Percentiles rank a stretch among this genome's conserved stretches.
Conservation (phyloP, 92 coral and sea anemone species). For the Epizoanthus fatuus region DNA sequence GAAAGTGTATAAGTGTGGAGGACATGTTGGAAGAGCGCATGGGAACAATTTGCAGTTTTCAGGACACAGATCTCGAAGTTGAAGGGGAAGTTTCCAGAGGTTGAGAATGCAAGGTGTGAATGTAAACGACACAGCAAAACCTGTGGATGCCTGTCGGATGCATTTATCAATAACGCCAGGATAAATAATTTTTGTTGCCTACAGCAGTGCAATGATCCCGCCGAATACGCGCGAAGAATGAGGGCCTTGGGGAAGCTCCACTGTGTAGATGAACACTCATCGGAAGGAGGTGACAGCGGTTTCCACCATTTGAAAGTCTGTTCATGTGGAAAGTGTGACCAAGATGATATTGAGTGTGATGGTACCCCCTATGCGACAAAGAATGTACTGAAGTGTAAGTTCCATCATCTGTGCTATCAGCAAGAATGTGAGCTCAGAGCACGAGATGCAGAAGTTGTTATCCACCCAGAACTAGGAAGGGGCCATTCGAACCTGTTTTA, state of each 20-base stretch:
- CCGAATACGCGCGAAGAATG: constrained; percentile 56
- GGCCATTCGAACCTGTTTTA: constrained; percentile 55
- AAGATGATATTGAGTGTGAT: constrained; percentile 12
- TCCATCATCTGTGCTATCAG: constrained; percentile 48
- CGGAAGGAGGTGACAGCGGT: constrained; percentile 45
- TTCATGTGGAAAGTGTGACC: constrained; percentile 29
- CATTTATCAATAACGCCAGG: constrained; percentile 29
- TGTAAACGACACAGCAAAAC: constrained; percentile 60
- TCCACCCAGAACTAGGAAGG: constrained; percentile 52
- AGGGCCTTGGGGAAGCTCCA: constrained; percentile 45
- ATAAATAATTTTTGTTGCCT: constrained; percentile 27
- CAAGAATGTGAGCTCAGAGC: constrained; percentile 60
- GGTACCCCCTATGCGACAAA: constrained; percentile 50
- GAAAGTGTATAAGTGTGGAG: constrained; percentile 57
- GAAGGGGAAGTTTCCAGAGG: constrained; percentile 32
- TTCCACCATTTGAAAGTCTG: constrained; percentile 23
- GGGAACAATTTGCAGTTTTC: constrained; percentile 45
- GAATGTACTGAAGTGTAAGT: constrained; percentile 44
- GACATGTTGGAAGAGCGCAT: constrained; percentile 71
- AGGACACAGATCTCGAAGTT: constrained; percentile 1
- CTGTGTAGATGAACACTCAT: constrained; percentile 34
- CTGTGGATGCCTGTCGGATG: constrained; percentile 50
- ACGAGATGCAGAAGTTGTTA: constrained; percentile 46
- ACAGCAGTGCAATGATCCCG: constrained; percentile 42
- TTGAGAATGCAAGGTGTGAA: constrained; percentile 44